These are phyloP conservation scores for Myodes glareolus DNA, from an alignment of 2,113 vertebrate genomes.

Conservation along the genomic window DNA sequence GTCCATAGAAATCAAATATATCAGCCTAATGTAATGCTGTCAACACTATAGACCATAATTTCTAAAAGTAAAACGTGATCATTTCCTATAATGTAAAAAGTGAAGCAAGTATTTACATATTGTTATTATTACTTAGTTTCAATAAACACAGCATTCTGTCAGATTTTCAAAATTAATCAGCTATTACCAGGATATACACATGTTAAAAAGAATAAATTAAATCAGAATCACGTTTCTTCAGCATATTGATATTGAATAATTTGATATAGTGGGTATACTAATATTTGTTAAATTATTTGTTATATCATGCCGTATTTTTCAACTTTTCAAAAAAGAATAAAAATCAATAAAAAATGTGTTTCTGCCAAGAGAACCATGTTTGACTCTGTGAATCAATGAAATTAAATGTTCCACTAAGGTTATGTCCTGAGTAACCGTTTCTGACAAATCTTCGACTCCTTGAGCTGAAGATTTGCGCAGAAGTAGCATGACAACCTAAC, in stretches of 20 bases:
- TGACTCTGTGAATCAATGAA: constrained; percentile 6
- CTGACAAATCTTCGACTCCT: not conserved
- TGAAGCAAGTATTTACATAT: not conserved
- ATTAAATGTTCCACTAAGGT: not conserved
- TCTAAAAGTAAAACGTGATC: not conserved
- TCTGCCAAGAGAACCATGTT: not conserved
- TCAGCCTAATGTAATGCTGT: not conserved
- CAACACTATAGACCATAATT: not conserved
- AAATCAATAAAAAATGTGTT: constrained; percentile 13
- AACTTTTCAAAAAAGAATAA: constrained; percentile 4
- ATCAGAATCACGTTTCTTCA: not conserved
- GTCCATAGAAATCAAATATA: not conserved
- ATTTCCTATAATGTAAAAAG: not conserved
- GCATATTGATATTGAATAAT: not conserved
- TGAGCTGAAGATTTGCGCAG: not conserved
- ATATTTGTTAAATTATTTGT: not conserved
- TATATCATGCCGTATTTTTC: not conserved
- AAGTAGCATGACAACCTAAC: not conserved
- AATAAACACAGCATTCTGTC: not conserved
- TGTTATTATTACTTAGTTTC: not conserved
- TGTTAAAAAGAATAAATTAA: not conserved
- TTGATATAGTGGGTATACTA: not conserved
- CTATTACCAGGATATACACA: not conserved
- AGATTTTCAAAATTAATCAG: not conserved
- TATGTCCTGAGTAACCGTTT: not conserved